Evolutionary conservation across 2,888 invertebrate species (phyloP), one percentile per base, ranked within the genome.

Genomic region (Microchrysa polita): DNA sequence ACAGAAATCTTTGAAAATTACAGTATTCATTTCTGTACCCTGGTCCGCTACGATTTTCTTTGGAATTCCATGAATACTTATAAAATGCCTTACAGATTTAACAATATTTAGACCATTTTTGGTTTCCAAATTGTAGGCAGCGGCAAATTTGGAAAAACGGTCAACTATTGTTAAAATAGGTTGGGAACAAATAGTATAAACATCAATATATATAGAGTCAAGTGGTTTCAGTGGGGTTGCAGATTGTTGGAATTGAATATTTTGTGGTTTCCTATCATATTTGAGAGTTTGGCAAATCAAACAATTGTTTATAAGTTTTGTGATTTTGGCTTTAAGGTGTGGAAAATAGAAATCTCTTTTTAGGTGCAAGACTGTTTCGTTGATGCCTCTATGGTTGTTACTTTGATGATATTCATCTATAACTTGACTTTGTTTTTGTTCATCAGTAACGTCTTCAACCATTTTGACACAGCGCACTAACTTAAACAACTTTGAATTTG

Each of bases 1-100:
- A 42, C 65, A 75, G 65, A 77, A 76, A 12, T 75, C 73, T 73
- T 75, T 63, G 22, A 77, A 77, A 18, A 75, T 74, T 27, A 23
- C 74, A 18, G 77, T 27, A 20, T 72, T 76, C 14, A 75, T 75
- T 59, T 76, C 76, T 12, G 60, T 20, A 0, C 76, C 65, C 22
- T 22, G 27, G 23, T 23, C 60, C 2, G 23, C 22, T 1, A 60
- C 22, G 5, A 60, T 10, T 60, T 60, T 48, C 9, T 16, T 67
- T 1, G 52, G 55, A 7, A 69, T 69, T 1, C 69, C 69, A 40
- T 69, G 55, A 27, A 69, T 16, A 20, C 69, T 69, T 7, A 69
- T 34, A 18, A 34, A 69, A 18, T 69, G 34, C 16, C 34, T 69
- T n/a, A 69, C 10, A 2, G 0, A 14, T n/a, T 69, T 69, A 2